These are phyloP conservation scores for Dyspetes luteomarginatus DNA, from an alignment of 2,888 invertebrate genomes.

Conservation along the genomic window DNA sequence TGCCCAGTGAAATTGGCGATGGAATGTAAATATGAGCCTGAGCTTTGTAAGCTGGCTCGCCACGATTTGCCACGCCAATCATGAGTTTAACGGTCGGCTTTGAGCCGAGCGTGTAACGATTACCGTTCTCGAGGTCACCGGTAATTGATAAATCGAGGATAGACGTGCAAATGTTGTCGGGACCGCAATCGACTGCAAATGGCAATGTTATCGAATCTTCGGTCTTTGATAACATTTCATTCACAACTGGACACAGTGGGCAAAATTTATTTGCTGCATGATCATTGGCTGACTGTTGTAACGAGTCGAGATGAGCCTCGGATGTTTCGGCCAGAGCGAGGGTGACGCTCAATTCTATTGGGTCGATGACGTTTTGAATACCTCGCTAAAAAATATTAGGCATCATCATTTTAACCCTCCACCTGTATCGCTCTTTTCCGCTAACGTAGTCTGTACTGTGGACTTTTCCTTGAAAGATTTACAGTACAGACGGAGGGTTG, in stretches of 20 bases:
- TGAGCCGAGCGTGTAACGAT: conserved; percentile 79
- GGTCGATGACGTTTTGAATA: conserved; percentile 73
- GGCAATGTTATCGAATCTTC: conserved; percentile 73
- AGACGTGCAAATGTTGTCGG: conserved; percentile 75
- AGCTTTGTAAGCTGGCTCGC: conserved; percentile 70
- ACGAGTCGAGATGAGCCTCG: conserved; percentile 6
- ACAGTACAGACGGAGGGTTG: too few species aligned
- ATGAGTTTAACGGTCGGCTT: conserved; percentile 74
- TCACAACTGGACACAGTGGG: conserved; percentile 73
- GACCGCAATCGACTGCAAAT: conserved; percentile 77
- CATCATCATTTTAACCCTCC: too few species aligned
- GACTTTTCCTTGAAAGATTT: too few species aligned
- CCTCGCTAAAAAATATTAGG: conserved; percentile 68
- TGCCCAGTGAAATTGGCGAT: conserved; percentile 57
- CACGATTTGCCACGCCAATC: conserved; percentile 69
- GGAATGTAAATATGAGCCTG: conserved; percentile 65
- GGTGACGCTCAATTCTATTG: conserved; percentile 71
- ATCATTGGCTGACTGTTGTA: conserved; percentile 5
- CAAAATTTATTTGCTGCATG: conserved; percentile 72
- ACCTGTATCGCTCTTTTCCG: too few species aligned
- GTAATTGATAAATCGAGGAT: conserved; percentile 69
- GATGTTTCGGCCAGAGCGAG: conserved; percentile 62
- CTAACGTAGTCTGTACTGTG: too few species aligned
- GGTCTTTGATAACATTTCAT: conserved; percentile 68
- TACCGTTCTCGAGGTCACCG: conserved; percentile 56